phyloP scores from a whole-genome alignment of 2,113 vertebrate species.

The Rostratula benghalensis region DNA sequence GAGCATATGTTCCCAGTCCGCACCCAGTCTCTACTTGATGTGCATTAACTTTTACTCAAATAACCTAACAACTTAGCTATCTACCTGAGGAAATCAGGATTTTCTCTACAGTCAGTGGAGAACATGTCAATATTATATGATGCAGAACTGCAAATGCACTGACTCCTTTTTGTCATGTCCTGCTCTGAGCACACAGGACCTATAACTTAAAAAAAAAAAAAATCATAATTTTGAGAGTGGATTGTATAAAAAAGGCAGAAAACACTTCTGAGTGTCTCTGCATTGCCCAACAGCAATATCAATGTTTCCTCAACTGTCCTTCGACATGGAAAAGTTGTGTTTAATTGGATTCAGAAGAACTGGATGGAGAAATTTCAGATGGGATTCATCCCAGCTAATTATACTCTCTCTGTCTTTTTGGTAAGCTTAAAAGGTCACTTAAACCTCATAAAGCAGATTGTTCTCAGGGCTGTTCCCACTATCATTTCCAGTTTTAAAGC shows the following conservation, averaged over 20 bases:
- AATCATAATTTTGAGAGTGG: background rate
- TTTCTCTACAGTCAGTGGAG: background rate
- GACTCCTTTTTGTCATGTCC: background rate
- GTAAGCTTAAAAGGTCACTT: constrained; percentile 60
- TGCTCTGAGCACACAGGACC: background rate
- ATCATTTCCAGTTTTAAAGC: constrained; percentile 7
- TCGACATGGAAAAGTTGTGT: constrained; percentile 24
- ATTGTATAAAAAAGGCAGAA: background rate
- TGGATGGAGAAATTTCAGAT: constrained; percentile 49
- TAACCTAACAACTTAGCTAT: background rate
- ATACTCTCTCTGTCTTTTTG: constrained; percentile 1
- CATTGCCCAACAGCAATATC: background rate
- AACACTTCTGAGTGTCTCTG: background rate
- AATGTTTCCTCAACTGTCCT: background rate
- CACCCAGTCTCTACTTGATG: background rate
- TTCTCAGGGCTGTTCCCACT: constrained; percentile 6
- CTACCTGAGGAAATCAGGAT: background rate
- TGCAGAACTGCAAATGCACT: background rate
- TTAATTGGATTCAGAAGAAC: constrained; percentile 58
- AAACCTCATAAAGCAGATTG: constrained; percentile 41
- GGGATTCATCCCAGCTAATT: constrained; percentile 44
- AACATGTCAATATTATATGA: background rate
- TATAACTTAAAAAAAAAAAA: background rate
- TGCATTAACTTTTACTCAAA: background rate
- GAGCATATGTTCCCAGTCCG: fast-evolving